Evolutionary conservation across 2,888 invertebrate genomes (phyloP), one percentile per base, ranked within the genome.

Genomic region (Lepas anatifera): DNA sequence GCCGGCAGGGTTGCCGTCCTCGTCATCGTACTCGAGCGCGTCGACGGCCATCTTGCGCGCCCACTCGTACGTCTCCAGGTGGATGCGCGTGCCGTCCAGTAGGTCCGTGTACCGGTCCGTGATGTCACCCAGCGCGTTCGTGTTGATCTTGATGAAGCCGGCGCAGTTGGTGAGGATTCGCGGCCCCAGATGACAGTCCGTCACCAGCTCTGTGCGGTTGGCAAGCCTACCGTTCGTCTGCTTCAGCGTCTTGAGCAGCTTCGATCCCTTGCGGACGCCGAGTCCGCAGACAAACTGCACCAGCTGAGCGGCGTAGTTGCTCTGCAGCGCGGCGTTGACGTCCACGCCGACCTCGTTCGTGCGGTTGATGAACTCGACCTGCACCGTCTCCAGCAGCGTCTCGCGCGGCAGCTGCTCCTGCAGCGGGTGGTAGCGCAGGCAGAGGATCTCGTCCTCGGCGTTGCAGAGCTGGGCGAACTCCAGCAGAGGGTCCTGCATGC

Each of bases 31-130:
- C 77, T 99, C 99, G 67, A 99, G 82, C 1, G 99, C 99, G 81
- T 99, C 99, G 0, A 98, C 96, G 0, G 99, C 99, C 98, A 99
- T 99, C 82, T 99, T 99, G 52, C 98, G 84, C 0, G 99, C 99
- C 98, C 98, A 98, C 78, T 99, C 99, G 80, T 99, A 99, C 0
- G 97, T 95, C 82, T 99, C 99, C 0, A 98, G 98, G 82, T 99
- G 99, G 0, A 99, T 97, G 75, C 99, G 85, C 0, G 98, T 96
- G 0, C 97, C 96, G 78, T 99, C 99, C 69, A 99, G 82, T 2
- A 97, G 95, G 82, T 97, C 91, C 0, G 96, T 92, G 63, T 72
- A 73, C 25, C 68, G 74, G 70, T 76, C 80, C 78, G 82, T 89
- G 25, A 66, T 39, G 77, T 97, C 95, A 2, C 95, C 95, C 66